Conservation (phyloP, 1,140 invertebrate genomes). For the Apocrypta bakeri region DNA sequence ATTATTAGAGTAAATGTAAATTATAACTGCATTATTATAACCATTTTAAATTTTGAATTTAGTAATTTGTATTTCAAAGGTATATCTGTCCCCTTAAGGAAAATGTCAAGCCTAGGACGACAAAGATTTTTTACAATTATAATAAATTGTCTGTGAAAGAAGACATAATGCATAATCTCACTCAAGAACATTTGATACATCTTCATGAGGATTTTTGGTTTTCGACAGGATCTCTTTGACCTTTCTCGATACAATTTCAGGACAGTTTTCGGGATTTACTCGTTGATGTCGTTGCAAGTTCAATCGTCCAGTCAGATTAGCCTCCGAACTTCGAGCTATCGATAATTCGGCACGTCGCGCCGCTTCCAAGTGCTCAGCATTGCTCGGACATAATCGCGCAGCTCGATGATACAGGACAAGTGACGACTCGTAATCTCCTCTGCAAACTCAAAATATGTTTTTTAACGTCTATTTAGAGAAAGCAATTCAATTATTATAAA, state of each 20-base stretch:
- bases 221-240: slow-evolving; percentile 48
- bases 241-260: slow-evolving; percentile 48
- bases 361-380: slow-evolving; percentile 57
- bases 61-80: too few relatives aligned
- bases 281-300: not conserved
- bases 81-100: too few relatives aligned
- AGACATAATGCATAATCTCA: slow-evolving; percentile 1
- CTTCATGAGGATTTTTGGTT: slow-evolving; percentile 43
- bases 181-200: slow-evolving; percentile 55
- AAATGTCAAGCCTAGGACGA: too few relatives aligned
- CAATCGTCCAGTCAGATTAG: slow-evolving; percentile 38
- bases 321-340: slow-evolving; percentile 60
- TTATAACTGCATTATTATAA: too few relatives aligned
- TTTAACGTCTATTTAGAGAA: too few relatives aligned
- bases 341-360: slow-evolving; percentile 54
- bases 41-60: too few relatives aligned
- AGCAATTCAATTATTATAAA: too few relatives aligned
- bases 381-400: slow-evolving; percentile 57
- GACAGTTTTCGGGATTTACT: slow-evolving; percentile 14
- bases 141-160: not conserved
- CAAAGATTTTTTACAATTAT: too few relatives aligned
- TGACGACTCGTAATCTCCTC: slow-evolving; percentile 67
- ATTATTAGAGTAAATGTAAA: too few relatives aligned
- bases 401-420: slow-evolving; percentile 66
- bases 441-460: slow-evolving; percentile 47